phyloP scores from a whole-genome alignment of 2,797 vertebrate species.

The Tachyglossus aculeatus region DNA sequence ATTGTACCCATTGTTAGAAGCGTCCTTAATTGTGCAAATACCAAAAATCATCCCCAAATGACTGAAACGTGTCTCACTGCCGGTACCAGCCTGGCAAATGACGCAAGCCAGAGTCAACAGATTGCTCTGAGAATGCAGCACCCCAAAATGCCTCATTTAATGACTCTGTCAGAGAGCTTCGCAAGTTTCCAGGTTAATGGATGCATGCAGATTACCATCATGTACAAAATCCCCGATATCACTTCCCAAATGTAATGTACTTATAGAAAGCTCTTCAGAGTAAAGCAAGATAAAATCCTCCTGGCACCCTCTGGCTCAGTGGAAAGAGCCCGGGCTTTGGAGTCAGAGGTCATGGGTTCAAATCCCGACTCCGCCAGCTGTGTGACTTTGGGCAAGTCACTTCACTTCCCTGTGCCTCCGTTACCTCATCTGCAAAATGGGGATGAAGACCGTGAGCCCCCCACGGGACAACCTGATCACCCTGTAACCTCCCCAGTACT shows the following conservation, averaged over 20 bases:
- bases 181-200: constrained; percentile 62
- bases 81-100: constrained; percentile 53
- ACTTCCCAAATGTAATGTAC: constrained; percentile 50
- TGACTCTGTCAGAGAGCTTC: constrained; percentile 57
- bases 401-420: no score
- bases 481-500: no score
- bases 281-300: constrained; percentile 40
- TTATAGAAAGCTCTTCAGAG: constrained; percentile 41
- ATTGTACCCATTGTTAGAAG: not conserved
- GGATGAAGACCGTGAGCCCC: no score
- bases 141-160: constrained; percentile 52
- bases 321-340: not conserved
- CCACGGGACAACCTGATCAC: no score
- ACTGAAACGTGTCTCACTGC: constrained; percentile 48
- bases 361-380: not conserved
- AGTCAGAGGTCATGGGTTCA: not conserved
- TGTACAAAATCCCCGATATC: constrained; percentile 59
- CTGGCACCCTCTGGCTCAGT: not conserved
- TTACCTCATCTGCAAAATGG: no score
- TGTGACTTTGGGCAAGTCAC: no score
- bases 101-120: constrained; percentile 49
- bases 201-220: constrained; percentile 61
- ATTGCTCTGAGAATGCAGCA: constrained; percentile 18
- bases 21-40: constrained; percentile 32
- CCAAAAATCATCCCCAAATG: constrained; percentile 35